These are phyloP conservation scores for Zoanthus sansibaricus DNA, from an alignment of 92 coral and sea anemone species.

Conservation along the genomic window DNA sequence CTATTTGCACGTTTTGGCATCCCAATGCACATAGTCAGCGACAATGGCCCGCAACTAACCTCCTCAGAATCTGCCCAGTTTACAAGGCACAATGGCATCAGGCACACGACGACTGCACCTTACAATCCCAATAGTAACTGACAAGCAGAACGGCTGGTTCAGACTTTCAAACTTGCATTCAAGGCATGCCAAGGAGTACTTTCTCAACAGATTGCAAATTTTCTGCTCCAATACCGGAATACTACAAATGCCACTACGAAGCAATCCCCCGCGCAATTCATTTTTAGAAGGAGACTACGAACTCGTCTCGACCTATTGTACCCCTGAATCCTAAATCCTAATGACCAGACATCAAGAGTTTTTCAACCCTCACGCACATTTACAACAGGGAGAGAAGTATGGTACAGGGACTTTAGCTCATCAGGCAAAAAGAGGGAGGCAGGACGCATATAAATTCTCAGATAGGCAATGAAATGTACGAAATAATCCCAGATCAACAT, in stretches of 20 bases:
- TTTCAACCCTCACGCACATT: background rate
- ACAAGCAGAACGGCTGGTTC: background rate
- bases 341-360: background rate
- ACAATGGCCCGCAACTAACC: no score
- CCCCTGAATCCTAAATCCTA: background rate
- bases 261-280: background rate
- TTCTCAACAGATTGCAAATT: background rate
- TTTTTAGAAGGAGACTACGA: background rate
- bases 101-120: background rate
- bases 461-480: no score
- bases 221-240: background rate
- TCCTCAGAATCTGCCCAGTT: no score
- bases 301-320: background rate
- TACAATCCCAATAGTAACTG: background rate
- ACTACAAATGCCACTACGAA: background rate
- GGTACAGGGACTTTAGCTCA: background rate
- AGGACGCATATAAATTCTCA: no score
- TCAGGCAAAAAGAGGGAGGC: no score
- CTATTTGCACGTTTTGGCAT: background rate
- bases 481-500: no score
- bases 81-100: background rate
- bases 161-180: background rate
- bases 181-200: no score
- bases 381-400: background rate
- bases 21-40: background rate